Conservation (phyloP, 1,140 invertebrate species). For the Myzus persicae region DNA sequence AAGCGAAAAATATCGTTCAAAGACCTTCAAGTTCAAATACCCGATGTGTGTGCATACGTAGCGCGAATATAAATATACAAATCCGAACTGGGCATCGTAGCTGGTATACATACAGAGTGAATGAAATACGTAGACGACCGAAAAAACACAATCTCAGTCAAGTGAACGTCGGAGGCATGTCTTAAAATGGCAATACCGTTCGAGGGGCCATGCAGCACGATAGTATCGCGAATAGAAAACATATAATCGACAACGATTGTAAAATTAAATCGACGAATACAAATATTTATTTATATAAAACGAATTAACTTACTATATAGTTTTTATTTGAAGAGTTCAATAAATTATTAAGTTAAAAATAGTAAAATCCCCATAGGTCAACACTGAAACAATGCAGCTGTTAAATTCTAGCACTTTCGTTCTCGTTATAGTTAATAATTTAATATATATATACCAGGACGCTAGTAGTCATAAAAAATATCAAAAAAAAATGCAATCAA, state of each 20-base stretch:
- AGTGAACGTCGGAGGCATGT: conserved; percentile 35
- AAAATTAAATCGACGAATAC: neutral
- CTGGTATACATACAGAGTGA: conserved; percentile 7
- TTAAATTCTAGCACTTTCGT: neutral
- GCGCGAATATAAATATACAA: conserved; percentile 23
- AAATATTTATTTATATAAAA: conserved; percentile 1
- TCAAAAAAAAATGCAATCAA: neutral
- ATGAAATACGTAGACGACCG: neutral
- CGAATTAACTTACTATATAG: neutral
- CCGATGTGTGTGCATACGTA: neutral
- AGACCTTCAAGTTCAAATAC: conserved; percentile 55
- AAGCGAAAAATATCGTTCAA: conserved; percentile 46
- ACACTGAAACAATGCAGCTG: neutral
- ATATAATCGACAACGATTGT: conserved; percentile 50
- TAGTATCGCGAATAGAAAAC: conserved; percentile 34
- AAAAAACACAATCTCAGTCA: conserved; percentile 28
- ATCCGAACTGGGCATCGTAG: neutral
- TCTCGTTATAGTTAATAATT: neutral
- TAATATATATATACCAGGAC: neutral
- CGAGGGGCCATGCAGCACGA: conserved; percentile 6
- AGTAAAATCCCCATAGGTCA: neutral
- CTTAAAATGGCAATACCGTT: conserved; percentile 57
- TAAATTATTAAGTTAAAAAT: conserved; percentile 20
- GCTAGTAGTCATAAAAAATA: neutral
- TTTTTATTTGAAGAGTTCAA: neutral